Percentiles rank a stretch among this genome's conserved stretches.
phyloP scores from a whole-genome alignment of 2,797 vertebrate genomes.

The Sebastolobus altivelis region DNA sequence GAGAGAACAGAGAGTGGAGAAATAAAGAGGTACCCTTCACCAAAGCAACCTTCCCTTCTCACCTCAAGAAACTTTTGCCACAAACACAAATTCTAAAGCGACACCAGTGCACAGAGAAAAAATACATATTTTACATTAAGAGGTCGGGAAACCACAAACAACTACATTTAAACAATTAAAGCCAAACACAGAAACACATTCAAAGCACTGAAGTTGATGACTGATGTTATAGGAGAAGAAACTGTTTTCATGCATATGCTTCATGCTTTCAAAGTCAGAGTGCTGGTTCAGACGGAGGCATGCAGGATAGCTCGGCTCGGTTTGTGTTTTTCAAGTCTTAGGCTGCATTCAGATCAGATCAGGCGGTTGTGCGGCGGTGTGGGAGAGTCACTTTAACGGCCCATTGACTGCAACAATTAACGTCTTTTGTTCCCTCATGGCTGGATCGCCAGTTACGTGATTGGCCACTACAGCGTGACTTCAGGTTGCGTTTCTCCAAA shows the following conservation, averaged over 20 bases:
- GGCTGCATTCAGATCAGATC: background rate
- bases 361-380: background rate
- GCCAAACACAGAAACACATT: slow-evolving; percentile 30
- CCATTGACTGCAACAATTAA: background rate
- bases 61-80: slow-evolving; percentile 22
- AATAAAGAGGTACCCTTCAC: slow-evolving; percentile 78
- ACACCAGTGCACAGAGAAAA: slow-evolving; percentile 25
- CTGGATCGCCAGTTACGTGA: background rate
- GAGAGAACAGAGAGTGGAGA: slow-evolving; percentile 68
- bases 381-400: background rate
- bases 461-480: background rate
- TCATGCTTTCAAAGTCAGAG: slow-evolving; percentile 58
- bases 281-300: slow-evolving; percentile 45
- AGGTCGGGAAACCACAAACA: background rate
- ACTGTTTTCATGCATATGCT: slow-evolving; percentile 43
- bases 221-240: slow-evolving; percentile 24
- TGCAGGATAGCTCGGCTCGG: slow-evolving; percentile 47
- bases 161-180: slow-evolving; percentile 19
- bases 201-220: slow-evolving; percentile 27
- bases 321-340: background rate
- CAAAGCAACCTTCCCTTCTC: slow-evolving; percentile 51
- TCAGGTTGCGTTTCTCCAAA: background rate
- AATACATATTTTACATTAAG: slow-evolving; percentile 5
- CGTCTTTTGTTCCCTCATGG: background rate
- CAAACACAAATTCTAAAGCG: slow-evolving; percentile 38